These are phyloP conservation scores for Sinocyclocheilus anophthalmus DNA, from an alignment of 2,113 vertebrate genomes.

Conservation along the genomic window DNA sequence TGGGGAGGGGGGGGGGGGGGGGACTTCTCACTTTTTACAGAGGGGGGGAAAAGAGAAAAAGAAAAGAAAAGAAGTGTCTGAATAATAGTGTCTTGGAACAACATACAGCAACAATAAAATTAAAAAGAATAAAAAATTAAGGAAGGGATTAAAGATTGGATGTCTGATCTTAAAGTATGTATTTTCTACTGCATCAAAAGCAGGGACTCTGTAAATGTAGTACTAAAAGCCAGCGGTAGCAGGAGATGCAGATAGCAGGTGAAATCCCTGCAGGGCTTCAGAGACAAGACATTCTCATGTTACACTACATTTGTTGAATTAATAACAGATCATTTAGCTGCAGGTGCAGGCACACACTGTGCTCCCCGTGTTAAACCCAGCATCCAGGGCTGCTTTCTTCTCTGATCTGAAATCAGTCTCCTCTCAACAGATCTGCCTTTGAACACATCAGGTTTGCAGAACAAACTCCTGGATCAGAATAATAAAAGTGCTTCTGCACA, in stretches of 20 bases:
- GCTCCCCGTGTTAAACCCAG: conserved; percentile 18
- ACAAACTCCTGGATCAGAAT: background rate
- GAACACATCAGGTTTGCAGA: background rate
- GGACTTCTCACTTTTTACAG: background rate
- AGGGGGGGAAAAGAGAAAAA: background rate
- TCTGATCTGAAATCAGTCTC: conserved; percentile 39
- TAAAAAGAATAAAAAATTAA: background rate
- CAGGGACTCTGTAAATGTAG: background rate
- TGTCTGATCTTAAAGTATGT: background rate
- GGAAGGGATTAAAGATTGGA: background rate
- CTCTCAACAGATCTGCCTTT: background rate
- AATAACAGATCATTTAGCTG: conserved; percentile 53
- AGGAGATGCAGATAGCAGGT: conserved; percentile 16
- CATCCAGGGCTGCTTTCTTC: conserved; percentile 46
- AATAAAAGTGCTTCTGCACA: background rate
- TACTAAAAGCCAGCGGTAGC: background rate
- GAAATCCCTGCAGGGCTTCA: background rate
- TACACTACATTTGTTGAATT: conserved; percentile 46
- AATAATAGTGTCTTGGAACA: background rate
- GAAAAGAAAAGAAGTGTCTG: background rate
- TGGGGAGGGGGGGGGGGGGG: no score
- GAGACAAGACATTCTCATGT: background rate
- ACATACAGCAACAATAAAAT: background rate
- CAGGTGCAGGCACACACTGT: conserved; percentile 46
- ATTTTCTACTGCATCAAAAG: background rate